phyloP scores from a whole-genome alignment of 2,797 vertebrate species.

The Eulemur albifrons region DNA sequence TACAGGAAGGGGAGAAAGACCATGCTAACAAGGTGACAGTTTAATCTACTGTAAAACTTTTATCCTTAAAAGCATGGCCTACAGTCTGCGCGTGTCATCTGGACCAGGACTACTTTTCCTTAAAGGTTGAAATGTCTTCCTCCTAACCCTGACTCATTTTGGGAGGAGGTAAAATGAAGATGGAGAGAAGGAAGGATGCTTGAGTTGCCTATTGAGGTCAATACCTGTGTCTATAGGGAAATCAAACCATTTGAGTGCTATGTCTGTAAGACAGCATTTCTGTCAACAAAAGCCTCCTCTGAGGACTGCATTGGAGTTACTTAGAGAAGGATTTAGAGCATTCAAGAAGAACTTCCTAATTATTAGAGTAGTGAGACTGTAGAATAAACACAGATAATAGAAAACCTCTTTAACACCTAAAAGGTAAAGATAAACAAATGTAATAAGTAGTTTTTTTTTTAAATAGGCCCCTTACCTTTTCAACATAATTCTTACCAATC shows the following conservation, averaged over 20 bases:
- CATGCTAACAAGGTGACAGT: background rate
- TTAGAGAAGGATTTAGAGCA: background rate
- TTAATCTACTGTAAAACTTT: background rate
- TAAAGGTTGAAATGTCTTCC: background rate
- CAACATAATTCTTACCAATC: background rate
- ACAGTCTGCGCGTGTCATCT: background rate
- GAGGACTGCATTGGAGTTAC: conserved; percentile 11
- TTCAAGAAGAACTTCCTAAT: conserved; percentile 39
- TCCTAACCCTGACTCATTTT: background rate
- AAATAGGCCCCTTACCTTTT: background rate
- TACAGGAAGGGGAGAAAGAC: background rate
- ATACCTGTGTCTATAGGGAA: background rate
- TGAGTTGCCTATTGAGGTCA: background rate
- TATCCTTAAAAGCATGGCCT: background rate
- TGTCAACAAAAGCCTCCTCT: background rate
- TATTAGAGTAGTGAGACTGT: background rate
- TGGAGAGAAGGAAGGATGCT: background rate
- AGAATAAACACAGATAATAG: conserved; percentile 21
- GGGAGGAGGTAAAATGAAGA: background rate
- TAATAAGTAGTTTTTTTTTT: background rate
- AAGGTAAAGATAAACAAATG: conserved; percentile 24
- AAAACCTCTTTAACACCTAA: conserved; percentile 21
- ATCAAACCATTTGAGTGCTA: background rate
- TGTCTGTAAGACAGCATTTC: background rate
- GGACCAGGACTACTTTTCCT: background rate